Evolutionary conservation across 2,113 vertebrate genomes (phyloP).

Genomic region (Forbesichthys agassizii): DNA sequence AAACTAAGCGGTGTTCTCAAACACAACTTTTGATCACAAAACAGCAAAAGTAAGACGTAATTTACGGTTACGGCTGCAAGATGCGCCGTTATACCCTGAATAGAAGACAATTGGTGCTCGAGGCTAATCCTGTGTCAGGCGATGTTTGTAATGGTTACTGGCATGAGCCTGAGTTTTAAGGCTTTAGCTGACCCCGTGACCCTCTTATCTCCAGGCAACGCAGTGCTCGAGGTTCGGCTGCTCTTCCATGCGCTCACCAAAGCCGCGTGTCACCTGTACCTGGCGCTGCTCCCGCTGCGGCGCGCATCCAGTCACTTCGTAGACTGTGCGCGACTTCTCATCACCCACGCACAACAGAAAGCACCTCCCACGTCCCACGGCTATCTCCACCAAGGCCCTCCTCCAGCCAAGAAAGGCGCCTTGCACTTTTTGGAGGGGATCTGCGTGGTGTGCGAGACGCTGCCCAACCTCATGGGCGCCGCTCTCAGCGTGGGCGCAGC

Average conservation of each 20-base stretch:
- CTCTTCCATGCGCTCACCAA: conserved; percentile 71
- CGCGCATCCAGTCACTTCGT: conserved; percentile 53
- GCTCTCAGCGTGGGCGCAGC: conserved; percentile 59
- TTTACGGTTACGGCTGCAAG: too few species aligned
- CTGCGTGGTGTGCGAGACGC: conserved; percentile 64
- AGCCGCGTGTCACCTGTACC: conserved; percentile 72
- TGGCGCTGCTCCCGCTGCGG: conserved; percentile 69
- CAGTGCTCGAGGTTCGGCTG: conserved; percentile 70
- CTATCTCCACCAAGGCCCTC: conserved; percentile 17
- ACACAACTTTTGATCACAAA: too few species aligned
- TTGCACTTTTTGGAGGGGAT: conserved; percentile 61
- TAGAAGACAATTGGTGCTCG: too few species aligned
- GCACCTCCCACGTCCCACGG: conserved; percentile 7
- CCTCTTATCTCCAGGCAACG: conserved; percentile 68
- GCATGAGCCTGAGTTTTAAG: conserved; percentile 60
- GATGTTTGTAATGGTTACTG: conserved; percentile 57
- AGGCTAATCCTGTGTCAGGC: conserved; percentile 58
- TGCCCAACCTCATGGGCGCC: conserved; percentile 61
- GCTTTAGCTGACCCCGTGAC: conserved; percentile 51
- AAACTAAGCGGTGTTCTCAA: too few species aligned
- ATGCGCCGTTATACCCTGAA: too few species aligned
- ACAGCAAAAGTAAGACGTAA: too few species aligned
- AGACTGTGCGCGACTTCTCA: conserved; percentile 40
- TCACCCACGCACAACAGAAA: conserved; percentile 48
- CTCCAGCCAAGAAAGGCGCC: conserved; percentile 41